Percentiles rank a stretch among this genome's conserved stretches.
Conservation (phyloP, 2,113 vertebrate genomes). For the Cricetomys ansorgei region DNA sequence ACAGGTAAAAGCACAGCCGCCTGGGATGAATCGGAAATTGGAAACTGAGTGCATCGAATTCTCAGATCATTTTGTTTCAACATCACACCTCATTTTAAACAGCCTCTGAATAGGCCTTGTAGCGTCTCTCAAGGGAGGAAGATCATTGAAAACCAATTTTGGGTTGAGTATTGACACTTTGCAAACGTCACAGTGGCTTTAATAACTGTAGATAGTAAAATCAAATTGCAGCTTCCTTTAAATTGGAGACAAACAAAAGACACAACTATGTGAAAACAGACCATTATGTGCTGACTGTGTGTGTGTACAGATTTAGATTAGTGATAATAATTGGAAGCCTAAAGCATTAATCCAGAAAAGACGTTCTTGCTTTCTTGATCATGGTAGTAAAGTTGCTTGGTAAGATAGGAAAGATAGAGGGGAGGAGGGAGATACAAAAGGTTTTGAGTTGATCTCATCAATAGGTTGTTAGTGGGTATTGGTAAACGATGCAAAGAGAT, state of each 20-base stretch:
- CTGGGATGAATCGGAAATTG: not conserved
- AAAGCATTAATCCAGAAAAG: not conserved
- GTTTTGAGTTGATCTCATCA: not conserved
- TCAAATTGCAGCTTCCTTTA: not conserved
- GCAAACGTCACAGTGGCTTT: not conserved
- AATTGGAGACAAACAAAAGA: not conserved
- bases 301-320: not conserved
- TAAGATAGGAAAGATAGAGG: not conserved
- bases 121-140: not conserved
- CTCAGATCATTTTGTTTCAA: not conserved
- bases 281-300: not conserved
- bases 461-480: not conserved
- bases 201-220: not conserved
- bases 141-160: not conserved
- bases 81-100: rapidly evolving
- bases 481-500: not conserved
- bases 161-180: not conserved
- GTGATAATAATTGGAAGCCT: not conserved
- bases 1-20: not conserved
- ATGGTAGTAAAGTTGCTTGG: not conserved
- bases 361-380: not conserved
- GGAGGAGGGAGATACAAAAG: not conserved
- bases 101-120: not conserved
- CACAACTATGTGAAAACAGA: not conserved
- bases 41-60: not conserved